phyloP scores from a whole-genome alignment of 2,113 vertebrate genomes.

The Hypanus sabinus region DNA sequence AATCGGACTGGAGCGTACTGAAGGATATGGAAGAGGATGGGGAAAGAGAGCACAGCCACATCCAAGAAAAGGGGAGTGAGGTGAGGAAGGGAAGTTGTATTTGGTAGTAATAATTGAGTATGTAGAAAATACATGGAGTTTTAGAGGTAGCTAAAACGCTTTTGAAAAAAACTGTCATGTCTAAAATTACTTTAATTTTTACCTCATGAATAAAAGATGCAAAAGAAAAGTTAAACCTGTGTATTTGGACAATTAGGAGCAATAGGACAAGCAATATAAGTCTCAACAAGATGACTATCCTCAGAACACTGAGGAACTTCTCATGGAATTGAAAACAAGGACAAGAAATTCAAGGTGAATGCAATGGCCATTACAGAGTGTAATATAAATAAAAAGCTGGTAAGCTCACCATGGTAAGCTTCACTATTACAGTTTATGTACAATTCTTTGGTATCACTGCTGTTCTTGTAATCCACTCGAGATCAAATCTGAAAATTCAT shows the following conservation, averaged over 20 bases:
- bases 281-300: neutral
- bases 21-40: neutral
- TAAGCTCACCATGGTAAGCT: conserved; percentile 26
- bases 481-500: conserved; percentile 31
- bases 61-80: neutral
- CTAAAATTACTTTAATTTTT: neutral
- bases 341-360: neutral
- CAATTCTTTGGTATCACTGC: conserved; percentile 1
- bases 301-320: neutral
- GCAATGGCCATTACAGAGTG: neutral
- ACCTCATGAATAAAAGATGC: neutral
- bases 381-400: neutral
- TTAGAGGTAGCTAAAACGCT: neutral
- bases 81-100: neutral
- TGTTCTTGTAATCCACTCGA: neutral
- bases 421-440: neutral
- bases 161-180: neutral
- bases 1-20: neutral
- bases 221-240: neutral
- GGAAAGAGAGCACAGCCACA: neutral
- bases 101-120: neutral
- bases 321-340: neutral
- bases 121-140: neutral
- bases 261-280: neutral
- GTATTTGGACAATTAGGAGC: neutral